phyloP scores from a whole-genome alignment of 2,797 vertebrate species.

The Taenioides sp. region DNA sequence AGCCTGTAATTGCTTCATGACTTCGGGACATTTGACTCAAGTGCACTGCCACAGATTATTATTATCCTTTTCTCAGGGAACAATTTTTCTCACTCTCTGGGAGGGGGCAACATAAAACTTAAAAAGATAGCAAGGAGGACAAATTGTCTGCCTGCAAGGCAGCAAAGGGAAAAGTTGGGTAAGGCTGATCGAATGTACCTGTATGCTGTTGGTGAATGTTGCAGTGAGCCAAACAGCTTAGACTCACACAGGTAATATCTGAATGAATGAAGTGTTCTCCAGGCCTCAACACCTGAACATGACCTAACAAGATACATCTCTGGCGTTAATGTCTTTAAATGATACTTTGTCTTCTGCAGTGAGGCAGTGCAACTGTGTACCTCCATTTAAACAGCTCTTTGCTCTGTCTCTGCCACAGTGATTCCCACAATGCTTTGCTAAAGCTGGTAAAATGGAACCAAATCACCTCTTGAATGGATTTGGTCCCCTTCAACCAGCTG shows the following conservation, averaged over 20 bases:
- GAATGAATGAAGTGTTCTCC: constrained; percentile 7
- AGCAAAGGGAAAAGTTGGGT: constrained; percentile 53
- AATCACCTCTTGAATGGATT: constrained; percentile 99
- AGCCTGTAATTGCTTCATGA: constrained; percentile 80
- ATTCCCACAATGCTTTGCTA: constrained; percentile 95
- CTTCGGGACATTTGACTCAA: constrained; percentile 78
- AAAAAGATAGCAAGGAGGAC: constrained; percentile 61
- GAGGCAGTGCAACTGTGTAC: constrained; percentile 1
- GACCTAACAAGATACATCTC: constrained; percentile 15
- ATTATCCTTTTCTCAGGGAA: constrained; percentile 75
- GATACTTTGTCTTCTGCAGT: constrained; percentile 14
- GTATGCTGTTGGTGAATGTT: constrained; percentile 50
- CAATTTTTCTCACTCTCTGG: constrained; percentile 66
- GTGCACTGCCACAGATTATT: constrained; percentile 79
- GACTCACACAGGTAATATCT: constrained; percentile 43
- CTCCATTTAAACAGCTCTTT: constrained; percentile 22
- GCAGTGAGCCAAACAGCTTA: constrained; percentile 41
- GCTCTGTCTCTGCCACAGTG: constrained; percentile 38
- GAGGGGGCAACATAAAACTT: constrained; percentile 56
- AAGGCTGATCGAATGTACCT: constrained; percentile 56
- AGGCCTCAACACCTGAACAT: constrained; percentile 13
- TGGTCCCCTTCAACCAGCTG: constrained; percentile 99
- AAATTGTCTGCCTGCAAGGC: constrained; percentile 58
- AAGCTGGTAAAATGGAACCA: constrained; percentile 99
- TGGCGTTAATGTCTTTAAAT: constrained; percentile 37